phyloP scores from a whole-genome alignment of 2,797 vertebrate genomes.

The Linurgus olivaceus region DNA sequence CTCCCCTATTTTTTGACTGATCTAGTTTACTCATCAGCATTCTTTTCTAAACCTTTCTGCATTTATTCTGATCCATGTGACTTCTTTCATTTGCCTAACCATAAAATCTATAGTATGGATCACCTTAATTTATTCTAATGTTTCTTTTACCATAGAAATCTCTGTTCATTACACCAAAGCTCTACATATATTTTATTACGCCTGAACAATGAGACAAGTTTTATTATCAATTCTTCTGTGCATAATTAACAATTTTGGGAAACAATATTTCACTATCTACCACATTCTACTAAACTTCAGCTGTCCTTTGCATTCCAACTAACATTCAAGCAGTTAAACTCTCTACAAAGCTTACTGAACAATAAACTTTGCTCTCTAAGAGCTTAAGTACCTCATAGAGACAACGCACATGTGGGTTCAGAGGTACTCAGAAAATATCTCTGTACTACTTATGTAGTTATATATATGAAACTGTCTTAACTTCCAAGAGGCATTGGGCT shows the following conservation, averaged over 20 bases:
- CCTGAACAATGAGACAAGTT: neutral
- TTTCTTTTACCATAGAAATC: neutral
- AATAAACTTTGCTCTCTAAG: constrained; percentile 2
- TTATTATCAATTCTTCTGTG: neutral
- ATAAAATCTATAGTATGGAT: neutral
- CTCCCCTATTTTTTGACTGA: neutral
- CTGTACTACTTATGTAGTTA: neutral
- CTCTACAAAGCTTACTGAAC: neutral
- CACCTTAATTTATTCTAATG: neutral
- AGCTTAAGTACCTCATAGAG: neutral
- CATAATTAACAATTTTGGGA: neutral
- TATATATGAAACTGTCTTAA: neutral
- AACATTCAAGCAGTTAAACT: neutral
- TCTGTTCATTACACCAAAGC: neutral
- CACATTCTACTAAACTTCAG: neutral
- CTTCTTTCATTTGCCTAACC: neutral
- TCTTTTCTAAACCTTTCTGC: neutral
- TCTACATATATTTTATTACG: neutral
- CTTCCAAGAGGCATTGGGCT: neutral
- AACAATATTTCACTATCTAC: neutral
- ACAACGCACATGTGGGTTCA: neutral
- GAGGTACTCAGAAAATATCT: neutral
- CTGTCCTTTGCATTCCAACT: neutral
- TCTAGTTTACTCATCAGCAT: neutral
- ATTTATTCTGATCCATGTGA: neutral